Percentiles rank a stretch among this genome's conserved stretches.
phyloP scores from a whole-genome alignment of 2,888 invertebrate genomes.

The Tipula unca region DNA sequence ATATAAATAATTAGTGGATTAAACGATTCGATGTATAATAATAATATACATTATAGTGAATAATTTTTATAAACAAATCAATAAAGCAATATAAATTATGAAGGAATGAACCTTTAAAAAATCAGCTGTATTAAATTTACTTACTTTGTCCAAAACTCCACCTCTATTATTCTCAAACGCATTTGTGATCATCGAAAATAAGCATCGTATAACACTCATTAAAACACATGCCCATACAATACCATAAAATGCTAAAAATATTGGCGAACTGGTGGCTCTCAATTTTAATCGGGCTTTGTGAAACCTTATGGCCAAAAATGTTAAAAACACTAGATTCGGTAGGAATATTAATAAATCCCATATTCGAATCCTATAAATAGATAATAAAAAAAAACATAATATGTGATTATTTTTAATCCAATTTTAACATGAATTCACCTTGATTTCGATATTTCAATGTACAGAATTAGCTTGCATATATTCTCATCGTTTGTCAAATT shows the following conservation, averaged over 20 bases:
- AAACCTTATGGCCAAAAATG: not conserved
- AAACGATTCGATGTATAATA: too few relatives aligned
- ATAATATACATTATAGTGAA: not conserved
- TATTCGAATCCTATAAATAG: not conserved
- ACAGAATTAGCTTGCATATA: slow-evolving; percentile 14
- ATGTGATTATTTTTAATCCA: not conserved
- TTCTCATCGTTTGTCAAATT: slow-evolving; percentile 1
- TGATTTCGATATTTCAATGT: not conserved
- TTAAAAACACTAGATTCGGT: slow-evolving; percentile 1
- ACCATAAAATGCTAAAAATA: slow-evolving; percentile 19
- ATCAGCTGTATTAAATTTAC: not conserved
- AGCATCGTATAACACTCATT: slow-evolving; percentile 9
- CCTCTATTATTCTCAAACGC: slow-evolving; percentile 9
- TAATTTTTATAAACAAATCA: not conserved
- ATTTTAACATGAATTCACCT: not conserved
- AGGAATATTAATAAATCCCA: slow-evolving; percentile 16
- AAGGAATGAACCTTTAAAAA: not conserved
- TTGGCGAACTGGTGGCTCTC: not conserved
- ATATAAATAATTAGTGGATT: too few relatives aligned
- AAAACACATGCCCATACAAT: slow-evolving; percentile 18
- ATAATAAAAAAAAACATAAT: not conserved
- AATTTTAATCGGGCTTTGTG: not conserved
- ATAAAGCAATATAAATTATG: not conserved
- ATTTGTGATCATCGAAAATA: not conserved
- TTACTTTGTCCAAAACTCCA: not conserved